Conservation (phyloP, 2,888 invertebrate genomes). For the Helicoverpa assulta region DNA sequence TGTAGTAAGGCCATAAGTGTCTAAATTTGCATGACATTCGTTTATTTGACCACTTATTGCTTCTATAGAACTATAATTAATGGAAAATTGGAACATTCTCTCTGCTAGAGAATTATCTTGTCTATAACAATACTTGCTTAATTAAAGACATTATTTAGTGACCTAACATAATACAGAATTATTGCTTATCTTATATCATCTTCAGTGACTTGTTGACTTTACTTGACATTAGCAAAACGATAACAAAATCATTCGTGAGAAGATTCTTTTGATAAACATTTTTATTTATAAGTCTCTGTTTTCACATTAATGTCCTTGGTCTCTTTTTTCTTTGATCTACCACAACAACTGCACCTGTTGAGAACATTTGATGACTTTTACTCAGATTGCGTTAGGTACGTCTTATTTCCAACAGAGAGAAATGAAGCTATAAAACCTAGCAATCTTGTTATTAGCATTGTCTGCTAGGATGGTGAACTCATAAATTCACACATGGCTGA, state of each 20-base stretch:
- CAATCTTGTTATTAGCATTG: slow-evolving; percentile 29
- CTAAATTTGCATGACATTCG: background rate
- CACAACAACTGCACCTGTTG: slow-evolving; percentile 2
- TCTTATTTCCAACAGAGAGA: slow-evolving; percentile 15
- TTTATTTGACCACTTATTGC: too few relatives aligned
- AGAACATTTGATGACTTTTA: slow-evolving; percentile 3
- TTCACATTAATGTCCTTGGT: slow-evolving; percentile 7
- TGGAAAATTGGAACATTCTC: too few relatives aligned
- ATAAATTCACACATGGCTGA: slow-evolving; percentile 45
- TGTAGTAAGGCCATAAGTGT: too few relatives aligned
- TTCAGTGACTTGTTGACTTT: slow-evolving; percentile 13
- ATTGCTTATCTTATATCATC: slow-evolving; percentile 11
- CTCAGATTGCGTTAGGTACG: slow-evolving; percentile 12
- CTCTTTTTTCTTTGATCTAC: background rate
- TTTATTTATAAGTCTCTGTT: slow-evolving; percentile 8
- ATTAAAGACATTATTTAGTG: too few relatives aligned
- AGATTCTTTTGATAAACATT: slow-evolving; percentile 2
- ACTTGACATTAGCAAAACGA: slow-evolving; percentile 6
- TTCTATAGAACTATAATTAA: too few relatives aligned
- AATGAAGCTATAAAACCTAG: slow-evolving; percentile 18
- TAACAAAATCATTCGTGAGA: slow-evolving; percentile 7
- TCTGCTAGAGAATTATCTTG: too few relatives aligned
- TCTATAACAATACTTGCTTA: too few relatives aligned
- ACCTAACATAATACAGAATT: background rate
- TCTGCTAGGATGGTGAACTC: slow-evolving; percentile 53